Percentiles rank a stretch among this genome's conserved stretches.
Evolutionary conservation across 1,140 invertebrate genomes (phyloP).

Genomic region (Tetranychus urticae): DNA sequence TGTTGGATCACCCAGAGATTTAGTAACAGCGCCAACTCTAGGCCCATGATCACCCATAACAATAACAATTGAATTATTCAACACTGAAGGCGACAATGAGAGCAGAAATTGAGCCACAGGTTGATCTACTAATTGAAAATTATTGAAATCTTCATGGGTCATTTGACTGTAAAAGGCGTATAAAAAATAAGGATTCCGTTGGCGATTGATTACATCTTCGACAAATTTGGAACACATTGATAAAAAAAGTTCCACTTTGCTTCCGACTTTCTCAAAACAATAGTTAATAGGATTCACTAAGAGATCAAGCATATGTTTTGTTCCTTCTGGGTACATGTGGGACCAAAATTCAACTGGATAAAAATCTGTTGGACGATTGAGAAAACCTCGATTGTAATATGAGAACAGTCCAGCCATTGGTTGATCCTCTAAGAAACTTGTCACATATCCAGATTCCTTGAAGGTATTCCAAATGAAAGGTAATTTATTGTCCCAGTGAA

Average conservation of each 20-base stretch:
- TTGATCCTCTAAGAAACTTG: constrained; percentile 51
- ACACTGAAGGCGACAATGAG: constrained; percentile 3
- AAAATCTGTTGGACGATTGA: constrained; percentile 47
- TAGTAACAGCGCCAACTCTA: constrained; percentile 7
- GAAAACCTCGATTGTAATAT: constrained; percentile 48
- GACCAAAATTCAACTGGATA: constrained; percentile 43
- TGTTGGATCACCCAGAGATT: background rate
- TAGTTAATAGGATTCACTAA: background rate
- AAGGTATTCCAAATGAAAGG: constrained; percentile 17
- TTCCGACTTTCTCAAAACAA: constrained; percentile 5
- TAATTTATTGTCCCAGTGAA: constrained; percentile 5
- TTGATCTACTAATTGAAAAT: constrained; percentile 5
- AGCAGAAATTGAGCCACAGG: constrained; percentile 5
- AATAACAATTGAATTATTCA: constrained; percentile 18
- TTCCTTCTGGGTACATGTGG: constrained; percentile 6
- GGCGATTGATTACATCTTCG: constrained; percentile 7
- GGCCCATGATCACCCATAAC: constrained; percentile 9
- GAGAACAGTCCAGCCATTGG: constrained; percentile 50
- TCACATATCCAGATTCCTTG: constrained; percentile 41
- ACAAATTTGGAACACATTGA: constrained; percentile 14
- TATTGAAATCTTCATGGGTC: constrained; percentile 10
- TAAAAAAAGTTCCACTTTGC: constrained; percentile 12
- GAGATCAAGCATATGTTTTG: background rate
- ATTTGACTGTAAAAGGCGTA: constrained; percentile 6
- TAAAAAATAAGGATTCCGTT: constrained; percentile 13